Percentiles rank a stretch among this genome's conserved stretches.
Evolutionary conservation across 2,113 vertebrate genomes (phyloP).

Genomic region (Ptychochromis oligacanthus): DNA sequence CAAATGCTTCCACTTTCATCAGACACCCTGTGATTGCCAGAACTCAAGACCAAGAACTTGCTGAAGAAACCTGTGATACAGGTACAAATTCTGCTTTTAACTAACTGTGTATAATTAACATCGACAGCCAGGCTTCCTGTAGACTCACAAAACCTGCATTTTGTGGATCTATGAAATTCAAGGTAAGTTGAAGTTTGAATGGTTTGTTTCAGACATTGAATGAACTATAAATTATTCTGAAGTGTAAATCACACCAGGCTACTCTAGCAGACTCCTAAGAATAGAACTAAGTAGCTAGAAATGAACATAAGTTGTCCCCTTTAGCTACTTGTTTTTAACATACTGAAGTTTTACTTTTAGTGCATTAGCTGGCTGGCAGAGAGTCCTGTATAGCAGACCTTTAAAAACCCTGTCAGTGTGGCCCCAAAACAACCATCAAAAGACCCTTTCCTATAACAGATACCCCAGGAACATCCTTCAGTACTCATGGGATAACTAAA

Average conservation of each 20-base stretch:
- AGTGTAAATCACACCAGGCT: neutral
- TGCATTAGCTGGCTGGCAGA: neutral
- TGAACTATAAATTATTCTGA: neutral
- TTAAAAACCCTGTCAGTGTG: neutral
- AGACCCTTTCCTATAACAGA: neutral
- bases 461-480: too few relatives aligned
- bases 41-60: neutral
- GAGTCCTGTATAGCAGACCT: too few relatives aligned
- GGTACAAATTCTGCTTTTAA: neutral
- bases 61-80: neutral
- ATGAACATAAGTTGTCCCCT: neutral
- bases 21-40: neutral
- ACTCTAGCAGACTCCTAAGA: neutral
- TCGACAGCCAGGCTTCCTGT: neutral
- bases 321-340: neutral
- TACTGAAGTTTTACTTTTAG: neutral
- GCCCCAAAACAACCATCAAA: neutral
- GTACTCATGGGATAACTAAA: rapidly evolving
- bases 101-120: neutral
- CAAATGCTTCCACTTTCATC: neutral
- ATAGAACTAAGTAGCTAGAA: neutral
- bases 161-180: neutral
- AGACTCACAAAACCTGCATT: neutral
- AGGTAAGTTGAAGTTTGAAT: neutral
- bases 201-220: neutral